These are phyloP conservation scores for Electrona antarctica DNA, from an alignment of 2,113 vertebrate species.

Conservation along the genomic window DNA sequence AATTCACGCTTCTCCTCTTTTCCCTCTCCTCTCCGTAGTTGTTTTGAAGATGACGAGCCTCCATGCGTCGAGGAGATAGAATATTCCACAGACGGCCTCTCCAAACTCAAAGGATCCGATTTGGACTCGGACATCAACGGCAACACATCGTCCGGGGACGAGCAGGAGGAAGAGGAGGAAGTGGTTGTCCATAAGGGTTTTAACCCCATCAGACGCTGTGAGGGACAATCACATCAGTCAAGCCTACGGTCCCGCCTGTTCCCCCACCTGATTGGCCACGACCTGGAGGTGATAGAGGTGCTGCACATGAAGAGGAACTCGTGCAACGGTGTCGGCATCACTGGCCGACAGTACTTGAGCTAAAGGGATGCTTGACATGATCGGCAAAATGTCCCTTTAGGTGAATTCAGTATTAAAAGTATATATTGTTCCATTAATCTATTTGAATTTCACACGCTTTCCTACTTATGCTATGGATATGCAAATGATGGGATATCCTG, in stretches of 20 bases:
- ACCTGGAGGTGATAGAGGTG: constrained; percentile 30
- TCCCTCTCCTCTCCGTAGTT: constrained; percentile 49
- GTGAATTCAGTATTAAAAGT: no score
- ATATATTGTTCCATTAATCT: no score
- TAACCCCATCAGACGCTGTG: not conserved
- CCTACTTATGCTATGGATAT: no score
- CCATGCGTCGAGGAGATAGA: constrained; percentile 86
- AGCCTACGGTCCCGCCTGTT: constrained; percentile 31
- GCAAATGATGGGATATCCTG: no score
- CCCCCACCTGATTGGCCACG: constrained; percentile 34
- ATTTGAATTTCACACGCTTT: no score
- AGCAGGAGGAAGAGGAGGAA: constrained; percentile 46
- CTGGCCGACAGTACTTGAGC: no score
- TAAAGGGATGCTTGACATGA: constrained; percentile 13
- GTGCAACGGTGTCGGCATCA: no score
- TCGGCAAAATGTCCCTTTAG: no score
- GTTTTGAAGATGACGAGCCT: constrained; percentile 88
- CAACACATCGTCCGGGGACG: constrained; percentile 34
- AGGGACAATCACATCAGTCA: constrained; percentile 9
- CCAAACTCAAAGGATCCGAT: constrained; percentile 27
- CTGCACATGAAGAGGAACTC: constrained; percentile 38
- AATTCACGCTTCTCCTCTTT: no score
- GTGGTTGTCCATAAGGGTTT: not conserved
- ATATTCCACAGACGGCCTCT: constrained; percentile 75
- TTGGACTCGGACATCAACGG: constrained; percentile 66